Percentiles rank a stretch among this genome's conserved stretches.
Evolutionary conservation across 2,888 invertebrate species (phyloP).

Genomic region (Labia minor): DNA sequence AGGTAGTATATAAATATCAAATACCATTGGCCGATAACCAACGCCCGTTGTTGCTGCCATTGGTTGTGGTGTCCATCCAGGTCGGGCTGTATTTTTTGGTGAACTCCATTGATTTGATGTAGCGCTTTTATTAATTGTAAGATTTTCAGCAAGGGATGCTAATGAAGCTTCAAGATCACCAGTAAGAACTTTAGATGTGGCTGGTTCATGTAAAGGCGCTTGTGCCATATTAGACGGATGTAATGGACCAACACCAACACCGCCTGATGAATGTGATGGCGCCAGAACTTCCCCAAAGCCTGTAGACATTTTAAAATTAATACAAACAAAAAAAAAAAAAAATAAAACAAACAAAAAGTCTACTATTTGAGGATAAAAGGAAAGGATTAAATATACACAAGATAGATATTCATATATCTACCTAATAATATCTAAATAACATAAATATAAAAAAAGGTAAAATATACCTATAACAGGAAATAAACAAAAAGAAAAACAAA

Average conservation of each 20-base stretch:
- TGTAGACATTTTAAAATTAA: neutral
- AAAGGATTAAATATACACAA: too few species aligned
- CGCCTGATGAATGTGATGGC: neutral
- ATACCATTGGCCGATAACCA: constrained; percentile 80
- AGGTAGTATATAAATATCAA: too few species aligned
- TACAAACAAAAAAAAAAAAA: neutral
- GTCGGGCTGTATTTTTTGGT: constrained; percentile 74
- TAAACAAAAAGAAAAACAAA: too few species aligned
- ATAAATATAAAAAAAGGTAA: too few species aligned
- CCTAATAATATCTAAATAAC: too few species aligned
- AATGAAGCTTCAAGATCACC: constrained; percentile 90
- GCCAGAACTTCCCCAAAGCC: neutral
- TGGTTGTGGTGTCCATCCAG: constrained; percentile 79
- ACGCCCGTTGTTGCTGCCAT: constrained; percentile 82
- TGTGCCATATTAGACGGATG: neutral
- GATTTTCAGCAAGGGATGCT: constrained; percentile 85
- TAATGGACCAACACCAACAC: too few species aligned
- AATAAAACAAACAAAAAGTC: too few species aligned
- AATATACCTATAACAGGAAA: too few species aligned
- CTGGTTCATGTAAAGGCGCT: constrained; percentile 20
- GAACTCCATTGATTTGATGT: constrained; percentile 65
- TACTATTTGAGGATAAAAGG: too few species aligned
- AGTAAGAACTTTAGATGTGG: constrained; percentile 64
- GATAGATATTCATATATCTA: too few species aligned
- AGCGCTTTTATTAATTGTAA: constrained; percentile 71